Evolutionary conservation across 1,140 invertebrate genomes (phyloP), one percentile per base, ranked within the genome.

Genomic region (Camponotus floridanus): DNA sequence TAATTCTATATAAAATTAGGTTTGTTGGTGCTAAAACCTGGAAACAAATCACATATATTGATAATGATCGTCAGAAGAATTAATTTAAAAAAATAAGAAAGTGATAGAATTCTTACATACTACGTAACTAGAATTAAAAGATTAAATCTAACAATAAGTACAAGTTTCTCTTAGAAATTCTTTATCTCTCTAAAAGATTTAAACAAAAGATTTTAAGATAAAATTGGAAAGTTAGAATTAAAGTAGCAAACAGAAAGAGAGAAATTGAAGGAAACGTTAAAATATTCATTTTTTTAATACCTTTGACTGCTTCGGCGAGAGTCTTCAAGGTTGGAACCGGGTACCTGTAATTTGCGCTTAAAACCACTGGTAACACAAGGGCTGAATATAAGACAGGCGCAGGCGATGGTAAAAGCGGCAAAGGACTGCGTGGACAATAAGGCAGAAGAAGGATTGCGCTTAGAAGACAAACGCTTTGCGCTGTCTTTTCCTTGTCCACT

Each of bases 261-360:
- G 4, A 48, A 4, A 3, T 48, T 48, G n/a, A 39, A 7, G 2
- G 4, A 36, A 76, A 26, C 21, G 15, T 36, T 31, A 21, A 31
- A 36, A 3, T 11, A 85, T 83, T 33, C 81, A 59, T 26, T 26
- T 26, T 26, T 26, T 26, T 26, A 91, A 91, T 92, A 95, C 95
- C 93, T 94, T 92, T 93, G 4, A 88, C 92, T 6, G 94, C 64
- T 86, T 94, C 95, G 26, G 89, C 93, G 26, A 95, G 92, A 6
- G 93, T 93, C 31, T 94, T 95, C 65, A 95, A 93, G 94, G 95
- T 96, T 48, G 95, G 48, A 15, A 96, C 95, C 8, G 96, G 96
- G 91, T 97, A 97, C 87, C 95, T 95, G 92, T 97, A 97, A 92
- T 97, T 97, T 55, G 96, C 96, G 0, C 96, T 97, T 74, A 97